phyloP scores from a whole-genome alignment of 1,140 invertebrate genomes.

The Sipha flava region DNA sequence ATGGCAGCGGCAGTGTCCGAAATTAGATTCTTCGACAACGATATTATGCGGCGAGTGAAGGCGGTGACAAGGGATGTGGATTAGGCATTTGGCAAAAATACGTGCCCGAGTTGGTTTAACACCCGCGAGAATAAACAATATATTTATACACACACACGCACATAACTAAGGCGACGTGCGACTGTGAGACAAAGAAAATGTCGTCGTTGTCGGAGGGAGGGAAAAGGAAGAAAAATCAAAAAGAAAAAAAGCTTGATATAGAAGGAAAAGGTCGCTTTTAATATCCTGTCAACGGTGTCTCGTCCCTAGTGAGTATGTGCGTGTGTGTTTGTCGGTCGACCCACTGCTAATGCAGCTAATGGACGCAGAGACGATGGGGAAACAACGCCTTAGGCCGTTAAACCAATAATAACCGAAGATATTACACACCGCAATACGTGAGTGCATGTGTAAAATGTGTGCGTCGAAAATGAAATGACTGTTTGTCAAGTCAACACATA shows the following conservation, averaged over 20 bases:
- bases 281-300: conserved; percentile 20
- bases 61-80: neutral
- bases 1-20: neutral
- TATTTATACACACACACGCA: neutral
- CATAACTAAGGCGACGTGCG: neutral
- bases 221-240: conserved; percentile 1
- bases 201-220: neutral
- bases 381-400: conserved; percentile 19
- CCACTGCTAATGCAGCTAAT: conserved; percentile 22
- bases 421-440: conserved; percentile 10
- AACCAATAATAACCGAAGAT: conserved; percentile 31
- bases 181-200: neutral
- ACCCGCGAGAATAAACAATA: conserved; percentile 26
- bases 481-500: neutral
- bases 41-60: neutral
- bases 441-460: neutral
- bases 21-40: conserved; percentile 28
- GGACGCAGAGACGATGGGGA: neutral
- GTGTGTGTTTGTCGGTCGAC: neutral
- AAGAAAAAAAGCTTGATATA: neutral
- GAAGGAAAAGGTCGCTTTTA: conserved; percentile 22
- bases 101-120: conserved; percentile 26
- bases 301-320: neutral
- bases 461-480: neutral
- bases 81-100: conserved; percentile 1